These are phyloP conservation scores for Bradypus variegatus DNA, from an alignment of 2,797 vertebrate species.

Conservation along the genomic window DNA sequence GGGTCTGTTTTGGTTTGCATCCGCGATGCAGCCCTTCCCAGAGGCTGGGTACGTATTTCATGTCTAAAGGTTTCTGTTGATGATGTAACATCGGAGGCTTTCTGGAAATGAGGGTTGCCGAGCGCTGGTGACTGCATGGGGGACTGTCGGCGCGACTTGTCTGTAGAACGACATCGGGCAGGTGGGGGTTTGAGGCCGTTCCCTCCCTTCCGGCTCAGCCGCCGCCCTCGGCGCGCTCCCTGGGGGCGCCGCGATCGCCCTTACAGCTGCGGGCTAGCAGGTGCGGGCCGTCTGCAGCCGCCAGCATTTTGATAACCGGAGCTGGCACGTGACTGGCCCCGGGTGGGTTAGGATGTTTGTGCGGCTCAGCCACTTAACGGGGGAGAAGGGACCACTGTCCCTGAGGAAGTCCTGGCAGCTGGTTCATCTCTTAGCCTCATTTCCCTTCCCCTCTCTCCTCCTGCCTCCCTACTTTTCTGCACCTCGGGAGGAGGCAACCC, in stretches of 20 bases:
- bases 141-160: neutral
- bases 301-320: neutral
- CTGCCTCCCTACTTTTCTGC: neutral
- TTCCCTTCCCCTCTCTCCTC: neutral
- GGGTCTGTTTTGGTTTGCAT: neutral
- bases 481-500: neutral
- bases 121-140: neutral
- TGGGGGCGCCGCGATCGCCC: neutral
- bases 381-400: neutral
- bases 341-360: neutral
- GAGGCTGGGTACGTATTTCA: neutral
- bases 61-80: neutral
- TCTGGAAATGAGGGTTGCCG: neutral
- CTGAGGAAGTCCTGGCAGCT: neutral
- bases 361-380: neutral
- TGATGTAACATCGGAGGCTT: neutral
- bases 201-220: neutral
- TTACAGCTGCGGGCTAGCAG: neutral
- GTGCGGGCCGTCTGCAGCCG: neutral
- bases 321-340: neutral
- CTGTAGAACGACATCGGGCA: neutral
- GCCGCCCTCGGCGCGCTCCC: neutral
- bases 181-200: neutral
- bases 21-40: neutral
- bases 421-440: neutral